A percentile compares a stretch with the other conserved stretches of the same genome.
These are phyloP conservation scores for Sminthopsis crassicaudata DNA, from an alignment of 2,113 vertebrate species.

Conservation along the genomic window DNA sequence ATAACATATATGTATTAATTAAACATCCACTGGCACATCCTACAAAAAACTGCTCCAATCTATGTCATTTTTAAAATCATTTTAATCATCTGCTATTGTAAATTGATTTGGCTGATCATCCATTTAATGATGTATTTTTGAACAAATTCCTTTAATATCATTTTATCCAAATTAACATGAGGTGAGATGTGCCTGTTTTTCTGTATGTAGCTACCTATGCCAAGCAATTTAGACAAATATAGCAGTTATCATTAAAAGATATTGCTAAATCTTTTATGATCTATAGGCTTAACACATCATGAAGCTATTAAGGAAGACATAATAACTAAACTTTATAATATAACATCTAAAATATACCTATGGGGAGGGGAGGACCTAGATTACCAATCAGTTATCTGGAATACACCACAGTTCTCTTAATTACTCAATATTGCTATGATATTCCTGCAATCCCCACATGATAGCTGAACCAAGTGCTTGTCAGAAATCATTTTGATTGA, in stretches of 20 bases:
- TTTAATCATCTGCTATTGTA: neutral
- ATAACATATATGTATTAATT: neutral
- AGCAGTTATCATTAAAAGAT: conserved; percentile 13
- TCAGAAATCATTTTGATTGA: neutral
- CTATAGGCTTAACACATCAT: neutral
- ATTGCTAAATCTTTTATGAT: conserved; percentile 10
- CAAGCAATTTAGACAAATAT: neutral
- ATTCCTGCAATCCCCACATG: neutral
- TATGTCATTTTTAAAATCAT: neutral
- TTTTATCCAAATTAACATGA: neutral
- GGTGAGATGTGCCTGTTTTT: neutral
- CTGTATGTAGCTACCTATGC: neutral
- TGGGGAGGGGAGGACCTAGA: neutral
- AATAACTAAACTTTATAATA: neutral
- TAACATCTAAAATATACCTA: neutral
- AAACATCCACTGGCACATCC: neutral
- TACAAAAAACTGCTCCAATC: neutral
- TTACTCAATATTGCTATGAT: neutral
- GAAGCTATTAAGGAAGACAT: neutral
- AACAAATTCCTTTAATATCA: neutral
- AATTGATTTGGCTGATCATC: neutral
- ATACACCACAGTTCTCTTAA: neutral
- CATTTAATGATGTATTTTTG: neutral
- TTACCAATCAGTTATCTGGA: conserved; percentile 14
- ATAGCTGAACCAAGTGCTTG: neutral